phyloP scores from a whole-genome alignment of 2,888 invertebrate genomes.

The Ligdia adustata region DNA sequence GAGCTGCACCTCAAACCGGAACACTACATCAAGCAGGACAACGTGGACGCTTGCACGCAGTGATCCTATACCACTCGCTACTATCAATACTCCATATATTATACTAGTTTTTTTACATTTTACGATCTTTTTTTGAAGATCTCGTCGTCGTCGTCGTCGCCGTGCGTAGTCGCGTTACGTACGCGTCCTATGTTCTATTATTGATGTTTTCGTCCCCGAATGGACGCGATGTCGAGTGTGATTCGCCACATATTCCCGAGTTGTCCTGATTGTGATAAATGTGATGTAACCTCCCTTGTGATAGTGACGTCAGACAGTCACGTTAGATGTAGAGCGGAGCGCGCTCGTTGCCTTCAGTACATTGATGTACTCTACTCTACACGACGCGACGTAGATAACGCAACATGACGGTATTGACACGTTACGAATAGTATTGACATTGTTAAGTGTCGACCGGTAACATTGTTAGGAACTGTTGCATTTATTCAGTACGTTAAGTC shows the following conservation, averaged over 20 bases:
- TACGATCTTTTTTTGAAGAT: constrained; percentile 42
- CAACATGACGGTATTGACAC: constrained; percentile 53
- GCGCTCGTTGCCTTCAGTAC: constrained; percentile 46
- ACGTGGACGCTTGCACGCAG: constrained; percentile 81
- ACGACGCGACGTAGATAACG: constrained; percentile 47
- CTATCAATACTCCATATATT: constrained; percentile 54
- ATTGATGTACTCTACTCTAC: constrained; percentile 66
- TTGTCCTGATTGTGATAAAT: constrained; percentile 78
- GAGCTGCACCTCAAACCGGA: constrained; percentile 83
- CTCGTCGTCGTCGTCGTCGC: constrained; percentile 22
- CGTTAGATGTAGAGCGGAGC: constrained; percentile 70
- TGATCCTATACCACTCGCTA: constrained; percentile 30
- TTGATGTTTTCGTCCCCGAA: constrained; percentile 28
- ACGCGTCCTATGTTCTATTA: constrained; percentile 24
- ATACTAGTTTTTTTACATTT: constrained; percentile 44
- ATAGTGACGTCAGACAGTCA: constrained; percentile 78
- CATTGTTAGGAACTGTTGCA: constrained; percentile 72
- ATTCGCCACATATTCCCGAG: constrained; percentile 57
- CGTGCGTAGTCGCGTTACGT: constrained; percentile 20
- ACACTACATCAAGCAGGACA: constrained; percentile 77
- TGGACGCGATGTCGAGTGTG: constrained; percentile 35
- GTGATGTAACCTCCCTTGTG: constrained; percentile 79
- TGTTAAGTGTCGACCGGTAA: constrained; percentile 52
- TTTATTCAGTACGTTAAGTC: constrained; percentile 75
- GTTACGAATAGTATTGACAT: constrained; percentile 68